A percentile compares a stretch with the other conserved stretches of the same genome.
Conservation (phyloP, 2,113 vertebrate genomes). For the Lonchura striata region DNA sequence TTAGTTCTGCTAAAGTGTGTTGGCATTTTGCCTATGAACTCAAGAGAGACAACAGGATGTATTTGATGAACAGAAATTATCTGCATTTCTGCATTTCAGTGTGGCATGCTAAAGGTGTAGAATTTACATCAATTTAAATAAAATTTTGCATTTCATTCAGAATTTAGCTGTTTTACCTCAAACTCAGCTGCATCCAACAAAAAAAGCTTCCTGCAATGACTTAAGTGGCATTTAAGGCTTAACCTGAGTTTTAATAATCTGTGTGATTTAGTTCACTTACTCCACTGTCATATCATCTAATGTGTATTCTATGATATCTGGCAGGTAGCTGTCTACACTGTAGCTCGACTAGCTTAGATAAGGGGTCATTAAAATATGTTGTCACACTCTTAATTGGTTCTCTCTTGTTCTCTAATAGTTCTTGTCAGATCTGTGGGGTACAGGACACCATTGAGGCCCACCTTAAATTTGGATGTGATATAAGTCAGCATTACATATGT, state of each 20-base stretch:
- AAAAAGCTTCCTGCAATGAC: not conserved
- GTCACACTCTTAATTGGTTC: not conserved
- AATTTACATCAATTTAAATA: not conserved
- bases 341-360: not conserved
- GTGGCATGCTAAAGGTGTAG: not conserved
- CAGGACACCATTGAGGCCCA: not conserved
- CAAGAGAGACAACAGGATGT: accelerated
- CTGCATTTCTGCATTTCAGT: not conserved
- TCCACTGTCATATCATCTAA: not conserved
- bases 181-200: not conserved
- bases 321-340: not conserved
- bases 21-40: not conserved
- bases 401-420: not conserved
- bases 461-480: not conserved
- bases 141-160: not conserved
- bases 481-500: not conserved
- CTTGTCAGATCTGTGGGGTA: not conserved
- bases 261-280: not conserved
- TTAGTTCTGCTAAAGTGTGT: not conserved
- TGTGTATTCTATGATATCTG: not conserved
- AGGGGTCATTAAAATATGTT: not conserved
- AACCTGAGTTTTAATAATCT: not conserved
- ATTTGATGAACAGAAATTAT: not conserved
- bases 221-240: not conserved
- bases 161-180: not conserved